phyloP scores from a whole-genome alignment of 1,140 invertebrate species.

The Eumaeus atala region DNA sequence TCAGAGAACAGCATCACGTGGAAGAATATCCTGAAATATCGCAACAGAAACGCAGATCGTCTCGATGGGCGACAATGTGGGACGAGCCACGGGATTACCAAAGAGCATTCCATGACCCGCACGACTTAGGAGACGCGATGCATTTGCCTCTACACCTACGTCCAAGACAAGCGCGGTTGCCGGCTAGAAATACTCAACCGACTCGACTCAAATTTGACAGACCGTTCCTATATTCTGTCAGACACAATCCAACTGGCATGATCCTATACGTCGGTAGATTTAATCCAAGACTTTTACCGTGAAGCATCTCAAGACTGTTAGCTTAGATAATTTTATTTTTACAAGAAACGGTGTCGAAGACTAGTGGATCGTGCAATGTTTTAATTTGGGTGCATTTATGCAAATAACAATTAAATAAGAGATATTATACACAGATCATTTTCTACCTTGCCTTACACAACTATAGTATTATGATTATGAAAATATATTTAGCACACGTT shows the following conservation, averaged over 20 bases:
- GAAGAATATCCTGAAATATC: constrained; percentile 85
- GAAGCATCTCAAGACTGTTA: constrained; percentile 63
- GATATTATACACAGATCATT: no score
- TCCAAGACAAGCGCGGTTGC: constrained; percentile 81
- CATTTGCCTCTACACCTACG: constrained; percentile 78
- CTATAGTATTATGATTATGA: no score
- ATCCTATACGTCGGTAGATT: constrained; percentile 90
- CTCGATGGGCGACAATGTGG: constrained; percentile 54
- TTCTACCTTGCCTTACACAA: no score
- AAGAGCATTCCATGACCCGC: constrained; percentile 77
- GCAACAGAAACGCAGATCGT: constrained; percentile 49
- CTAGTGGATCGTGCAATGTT: constrained; percentile 63
- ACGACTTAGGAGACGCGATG: constrained; percentile 76
- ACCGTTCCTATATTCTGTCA: constrained; percentile 89
- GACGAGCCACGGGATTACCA: constrained; percentile 73
- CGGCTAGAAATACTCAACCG: constrained; percentile 71
- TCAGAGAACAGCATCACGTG: constrained; percentile 83
- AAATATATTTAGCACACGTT: no score
- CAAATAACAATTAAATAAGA: constrained; percentile 29
- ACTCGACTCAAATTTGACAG: constrained; percentile 85
- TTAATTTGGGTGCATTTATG: constrained; percentile 46
- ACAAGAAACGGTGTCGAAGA: constrained; percentile 60
- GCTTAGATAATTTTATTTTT: constrained; percentile 60
- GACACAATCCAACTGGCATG: constrained; percentile 90
- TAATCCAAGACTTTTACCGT: constrained; percentile 85